Conservation (phyloP, 2,888 invertebrate genomes). For the Leptinotarsa juncta region DNA sequence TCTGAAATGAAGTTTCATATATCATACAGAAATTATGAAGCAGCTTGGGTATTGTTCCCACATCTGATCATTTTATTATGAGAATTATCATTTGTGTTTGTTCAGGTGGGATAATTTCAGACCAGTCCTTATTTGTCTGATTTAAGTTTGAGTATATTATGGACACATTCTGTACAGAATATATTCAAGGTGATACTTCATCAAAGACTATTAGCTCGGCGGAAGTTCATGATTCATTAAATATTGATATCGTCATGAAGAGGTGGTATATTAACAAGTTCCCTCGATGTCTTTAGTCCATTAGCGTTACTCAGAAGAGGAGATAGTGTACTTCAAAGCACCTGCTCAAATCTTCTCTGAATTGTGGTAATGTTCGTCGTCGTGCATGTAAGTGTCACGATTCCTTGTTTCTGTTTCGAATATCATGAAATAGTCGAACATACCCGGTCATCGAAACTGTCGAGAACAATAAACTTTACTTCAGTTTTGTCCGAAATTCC, state of each 20-base stretch:
- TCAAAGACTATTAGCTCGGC: background rate
- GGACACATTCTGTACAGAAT: no score
- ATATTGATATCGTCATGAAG: background rate
- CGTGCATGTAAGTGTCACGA: background rate
- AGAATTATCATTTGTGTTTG: background rate
- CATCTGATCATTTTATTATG: background rate
- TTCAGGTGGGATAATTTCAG: background rate
- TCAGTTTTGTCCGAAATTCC: no score
- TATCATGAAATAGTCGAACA: no score
- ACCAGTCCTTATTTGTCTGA: background rate
- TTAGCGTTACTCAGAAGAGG: background rate
- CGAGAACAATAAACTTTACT: no score
- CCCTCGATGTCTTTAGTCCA: background rate
- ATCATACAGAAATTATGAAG: background rate
- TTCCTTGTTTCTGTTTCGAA: no score
- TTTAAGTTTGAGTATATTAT: background rate
- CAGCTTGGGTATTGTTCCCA: background rate
- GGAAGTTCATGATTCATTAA: conserved; percentile 11
- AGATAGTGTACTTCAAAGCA: background rate
- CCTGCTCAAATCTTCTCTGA: conserved; percentile 2
- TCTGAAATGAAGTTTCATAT: background rate
- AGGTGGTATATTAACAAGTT: conserved; percentile 13
- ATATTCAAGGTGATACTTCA: background rate
- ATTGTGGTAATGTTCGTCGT: background rate
- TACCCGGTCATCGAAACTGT: no score